Conservation (phyloP, 2,797 vertebrate species). For the Neosilurus mollespiculum region DNA sequence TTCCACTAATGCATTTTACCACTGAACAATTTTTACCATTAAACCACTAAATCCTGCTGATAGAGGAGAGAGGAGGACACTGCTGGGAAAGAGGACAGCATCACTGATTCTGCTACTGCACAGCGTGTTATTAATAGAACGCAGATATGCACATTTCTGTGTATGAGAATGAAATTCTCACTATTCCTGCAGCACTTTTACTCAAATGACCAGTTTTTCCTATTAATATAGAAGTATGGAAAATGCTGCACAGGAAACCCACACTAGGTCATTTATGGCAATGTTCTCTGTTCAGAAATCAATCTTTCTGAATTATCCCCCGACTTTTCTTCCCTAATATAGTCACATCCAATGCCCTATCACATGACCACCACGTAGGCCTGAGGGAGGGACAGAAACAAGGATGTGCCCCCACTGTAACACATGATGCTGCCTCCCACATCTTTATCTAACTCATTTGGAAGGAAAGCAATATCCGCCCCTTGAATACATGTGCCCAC, state of each 20-base stretch:
- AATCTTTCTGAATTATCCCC: no score
- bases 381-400: no score
- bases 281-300: no score
- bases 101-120: background rate
- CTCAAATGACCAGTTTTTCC: no score
- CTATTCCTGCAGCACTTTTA: background rate
- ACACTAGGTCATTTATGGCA: background rate
- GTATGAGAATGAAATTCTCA: background rate
- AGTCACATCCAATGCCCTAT: no score
- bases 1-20: background rate
- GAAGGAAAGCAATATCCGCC: no score
- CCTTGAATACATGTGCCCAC: no score
- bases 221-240: background rate
- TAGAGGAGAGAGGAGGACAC: background rate
- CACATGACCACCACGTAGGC: no score
- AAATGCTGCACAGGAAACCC: background rate
- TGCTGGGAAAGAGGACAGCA: background rate
- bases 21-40: background rate
- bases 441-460: no score
- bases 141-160: background rate
- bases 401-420: no score
- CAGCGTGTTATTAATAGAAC: background rate
- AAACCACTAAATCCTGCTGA: background rate
- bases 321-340: no score
- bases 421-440: no score